A percentile compares a stretch with the other conserved stretches of the same genome.
These are phyloP conservation scores for Rhynchomys soricoides DNA, from an alignment of 2,113 vertebrate species.

Conservation along the genomic window DNA sequence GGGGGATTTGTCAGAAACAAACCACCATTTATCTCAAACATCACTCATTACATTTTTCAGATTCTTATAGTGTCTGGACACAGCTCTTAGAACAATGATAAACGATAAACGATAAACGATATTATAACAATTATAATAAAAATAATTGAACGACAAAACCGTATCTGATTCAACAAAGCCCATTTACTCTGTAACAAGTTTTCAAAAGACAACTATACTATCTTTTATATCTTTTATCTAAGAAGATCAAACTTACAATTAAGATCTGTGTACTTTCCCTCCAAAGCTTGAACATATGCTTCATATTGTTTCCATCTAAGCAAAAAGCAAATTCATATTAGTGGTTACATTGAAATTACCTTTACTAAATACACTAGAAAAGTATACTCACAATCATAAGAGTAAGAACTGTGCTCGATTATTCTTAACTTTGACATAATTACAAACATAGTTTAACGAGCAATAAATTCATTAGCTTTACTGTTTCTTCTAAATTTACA, in stretches of 20 bases:
- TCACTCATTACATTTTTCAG: not conserved
- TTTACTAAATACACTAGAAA: conserved; percentile 44
- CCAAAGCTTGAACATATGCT: conserved; percentile 96
- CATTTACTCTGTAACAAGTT: not conserved
- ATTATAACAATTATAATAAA: not conserved
- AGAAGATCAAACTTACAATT: conserved; percentile 93
- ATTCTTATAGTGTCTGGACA: not conserved
- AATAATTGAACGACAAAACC: not conserved
- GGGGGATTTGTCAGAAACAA: not conserved
- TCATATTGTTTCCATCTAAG: conserved; percentile 99
- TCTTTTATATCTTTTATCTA: not conserved
- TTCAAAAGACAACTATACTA: not conserved
- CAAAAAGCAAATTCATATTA: conserved; percentile 65
- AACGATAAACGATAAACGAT: too few relatives aligned
- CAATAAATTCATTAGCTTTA: conserved; percentile 25
- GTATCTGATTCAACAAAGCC: conserved; percentile 13
- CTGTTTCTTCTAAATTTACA: not conserved
- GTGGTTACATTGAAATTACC: conserved; percentile 21
- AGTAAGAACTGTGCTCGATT: not conserved
- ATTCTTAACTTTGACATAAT: conserved; percentile 53
- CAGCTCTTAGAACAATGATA: not conserved
- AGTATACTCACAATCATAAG: not conserved
- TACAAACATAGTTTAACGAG: not conserved
- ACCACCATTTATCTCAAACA: not conserved
- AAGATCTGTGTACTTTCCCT: conserved; percentile 98